Percentiles rank a stretch among this genome's conserved stretches.
These are phyloP conservation scores for Hylaeus anthracinus DNA, from an alignment of 1,140 invertebrate species.

Conservation along the genomic window DNA sequence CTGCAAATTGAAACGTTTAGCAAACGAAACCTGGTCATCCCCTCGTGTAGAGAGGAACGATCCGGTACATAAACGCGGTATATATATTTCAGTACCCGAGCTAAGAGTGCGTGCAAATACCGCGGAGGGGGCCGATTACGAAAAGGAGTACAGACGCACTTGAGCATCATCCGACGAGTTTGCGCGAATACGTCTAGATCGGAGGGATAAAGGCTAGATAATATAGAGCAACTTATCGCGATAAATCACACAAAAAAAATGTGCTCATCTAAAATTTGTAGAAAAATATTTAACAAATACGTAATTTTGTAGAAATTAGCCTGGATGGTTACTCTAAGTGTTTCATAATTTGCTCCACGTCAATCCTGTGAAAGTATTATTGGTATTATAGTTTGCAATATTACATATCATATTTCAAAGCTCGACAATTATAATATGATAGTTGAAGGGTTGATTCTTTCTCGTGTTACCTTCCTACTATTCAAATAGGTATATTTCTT, in stretches of 20 bases:
- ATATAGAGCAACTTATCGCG: background rate
- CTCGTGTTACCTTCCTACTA: too few species aligned
- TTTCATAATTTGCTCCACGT: too few species aligned
- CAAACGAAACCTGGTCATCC: conserved; percentile 57
- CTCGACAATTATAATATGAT: too few species aligned
- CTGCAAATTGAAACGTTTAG: conserved; percentile 63
- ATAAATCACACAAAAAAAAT: background rate
- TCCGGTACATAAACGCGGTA: conserved; percentile 29
- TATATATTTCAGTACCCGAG: conserved; percentile 36
- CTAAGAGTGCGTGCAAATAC: conserved; percentile 47
- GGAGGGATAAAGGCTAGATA: background rate
- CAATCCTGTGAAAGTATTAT: too few species aligned
- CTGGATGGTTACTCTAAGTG: too few species aligned
- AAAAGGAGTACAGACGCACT: conserved; percentile 21
- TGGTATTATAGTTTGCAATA: too few species aligned
- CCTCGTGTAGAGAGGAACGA: conserved; percentile 38
- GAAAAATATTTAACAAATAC: too few species aligned
- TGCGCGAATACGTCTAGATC: background rate
- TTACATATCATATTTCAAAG: too few species aligned
- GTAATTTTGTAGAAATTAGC: too few species aligned
- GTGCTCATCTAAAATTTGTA: too few species aligned
- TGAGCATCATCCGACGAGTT: background rate
- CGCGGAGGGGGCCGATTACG: conserved; percentile 25
- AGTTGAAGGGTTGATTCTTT: too few species aligned
- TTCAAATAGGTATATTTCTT: too few species aligned